phyloP scores from a whole-genome alignment of 2,888 invertebrate genomes.

The Dinocampus coccinellae region DNA sequence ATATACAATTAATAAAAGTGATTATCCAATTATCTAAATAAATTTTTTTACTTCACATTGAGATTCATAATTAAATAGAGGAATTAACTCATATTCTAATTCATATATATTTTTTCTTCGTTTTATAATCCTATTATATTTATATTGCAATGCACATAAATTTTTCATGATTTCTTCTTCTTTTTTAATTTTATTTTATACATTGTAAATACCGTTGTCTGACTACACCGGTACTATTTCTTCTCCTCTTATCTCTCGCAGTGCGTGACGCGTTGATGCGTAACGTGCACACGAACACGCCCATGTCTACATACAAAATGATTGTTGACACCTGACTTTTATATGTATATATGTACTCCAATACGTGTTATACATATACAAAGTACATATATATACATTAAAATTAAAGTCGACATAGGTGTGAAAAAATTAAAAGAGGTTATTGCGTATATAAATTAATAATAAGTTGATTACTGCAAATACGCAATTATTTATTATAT shows the following conservation, averaged over 20 bases:
- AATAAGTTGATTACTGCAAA: background rate
- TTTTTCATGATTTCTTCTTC: background rate
- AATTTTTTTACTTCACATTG: background rate
- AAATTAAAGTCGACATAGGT: background rate
- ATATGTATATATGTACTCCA: background rate
- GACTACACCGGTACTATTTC: constrained; percentile 3
- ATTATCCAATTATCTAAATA: background rate
- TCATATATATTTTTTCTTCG: background rate
- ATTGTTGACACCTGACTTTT: constrained; percentile 15
- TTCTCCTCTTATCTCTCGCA: background rate
- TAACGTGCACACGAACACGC: constrained; percentile 17
- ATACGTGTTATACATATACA: background rate
- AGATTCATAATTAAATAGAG: background rate
- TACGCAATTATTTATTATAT: background rate
- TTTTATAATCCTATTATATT: background rate
- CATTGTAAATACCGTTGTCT: background rate
- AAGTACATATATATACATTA: background rate
- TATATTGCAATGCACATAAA: no score
- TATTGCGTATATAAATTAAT: background rate
- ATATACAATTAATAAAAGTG: background rate
- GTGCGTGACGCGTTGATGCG: constrained; percentile 29
- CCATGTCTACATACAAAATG: constrained; percentile 20
- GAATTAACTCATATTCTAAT: background rate
- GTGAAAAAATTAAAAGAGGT: background rate
- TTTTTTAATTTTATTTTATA: background rate